Evolutionary conservation across 2,113 vertebrate species (phyloP).

Genomic region (Amphiprion ocellaris): DNA sequence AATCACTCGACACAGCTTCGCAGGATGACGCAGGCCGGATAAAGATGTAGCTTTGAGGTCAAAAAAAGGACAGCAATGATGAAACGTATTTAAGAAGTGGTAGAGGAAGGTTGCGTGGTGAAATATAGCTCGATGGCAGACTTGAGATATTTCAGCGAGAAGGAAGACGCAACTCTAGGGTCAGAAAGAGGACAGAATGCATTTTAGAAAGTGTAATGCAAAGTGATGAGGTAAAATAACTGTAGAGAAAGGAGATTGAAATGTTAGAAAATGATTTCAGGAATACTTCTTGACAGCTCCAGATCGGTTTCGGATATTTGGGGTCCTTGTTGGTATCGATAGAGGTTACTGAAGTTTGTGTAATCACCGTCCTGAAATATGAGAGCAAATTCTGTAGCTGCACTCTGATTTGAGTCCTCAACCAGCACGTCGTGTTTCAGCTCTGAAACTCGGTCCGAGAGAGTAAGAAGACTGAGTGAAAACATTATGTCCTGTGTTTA

Average conservation of each 20-base stretch:
- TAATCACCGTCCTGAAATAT: constrained; percentile 37
- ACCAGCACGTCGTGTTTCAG: background rate
- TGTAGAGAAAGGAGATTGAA: background rate
- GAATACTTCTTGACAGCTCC: constrained; percentile 7
- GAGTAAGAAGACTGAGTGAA: background rate
- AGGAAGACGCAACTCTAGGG: background rate
- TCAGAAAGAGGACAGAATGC: constrained; percentile 12
- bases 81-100: background rate
- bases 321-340: constrained; percentile 17
- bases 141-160: background rate
- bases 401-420: constrained; percentile 7
- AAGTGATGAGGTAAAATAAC: constrained; percentile 5
- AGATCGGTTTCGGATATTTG: constrained; percentile 51
- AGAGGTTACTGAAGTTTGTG: constrained; percentile 36
- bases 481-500: constrained; percentile 38
- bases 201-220: constrained; percentile 4
- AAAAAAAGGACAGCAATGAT: constrained; percentile 23
- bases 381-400: constrained; percentile 32
- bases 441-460: background rate
- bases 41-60: constrained; percentile 6
- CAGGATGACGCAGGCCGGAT: background rate
- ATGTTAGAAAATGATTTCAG: background rate
- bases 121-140: background rate
- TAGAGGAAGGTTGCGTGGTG: background rate
- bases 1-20: constrained; percentile 17